Base-by-base conservation (phyloP, 2,113 vertebrate genomes). In the Spea multiplicata region DNA sequence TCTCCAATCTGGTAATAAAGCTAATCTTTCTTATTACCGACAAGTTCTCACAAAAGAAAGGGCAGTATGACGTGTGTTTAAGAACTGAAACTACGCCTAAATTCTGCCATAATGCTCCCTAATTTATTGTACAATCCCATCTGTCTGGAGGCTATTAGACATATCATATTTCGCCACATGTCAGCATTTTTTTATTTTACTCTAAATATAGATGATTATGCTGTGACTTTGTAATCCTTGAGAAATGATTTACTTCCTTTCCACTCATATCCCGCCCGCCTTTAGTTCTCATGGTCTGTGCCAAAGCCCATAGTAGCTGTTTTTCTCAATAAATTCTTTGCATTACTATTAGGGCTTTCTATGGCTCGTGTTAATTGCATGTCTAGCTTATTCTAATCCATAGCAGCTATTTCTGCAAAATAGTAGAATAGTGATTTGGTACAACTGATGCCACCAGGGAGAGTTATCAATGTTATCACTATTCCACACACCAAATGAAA, bases 121-220 rank as follows among this genome's bases (percentile, higher is more conserved):
- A 5, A 17, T 16, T 74, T 30, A 73, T 74, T 57, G 17, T 44
- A 74, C 55, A 74, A 65, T 68, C 46, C 73, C 64, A 66, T 74
- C 71, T 44, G 71, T 80, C 65, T 68, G 61, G 66, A 66, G 46
- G 44, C 9, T 49, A 67, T 50, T 30, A 73, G 71, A 74, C 66
- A 16, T 6, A 72, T 59, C 16, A 46, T 44, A 30, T 47, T 79
- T 66, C 59, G 50, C 47, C 71, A 79, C 71, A 73, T 73, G 77
- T 79, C 70, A 79, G 77, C 70, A 73, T 57, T 73, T 73, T 79
- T 46, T 67, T 30, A 30, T 73, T 79, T 79, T 17, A 66, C 50
- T 55, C 13, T 73, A 74, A 74, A 68, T 73, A 59, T 49, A 80
- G 52, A 10, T 9, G 7, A 30, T 4, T 70, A 48, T 16, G 17